phyloP scores from a whole-genome alignment of 2,113 vertebrate species.

The Hippocampus guttulatus region DNA sequence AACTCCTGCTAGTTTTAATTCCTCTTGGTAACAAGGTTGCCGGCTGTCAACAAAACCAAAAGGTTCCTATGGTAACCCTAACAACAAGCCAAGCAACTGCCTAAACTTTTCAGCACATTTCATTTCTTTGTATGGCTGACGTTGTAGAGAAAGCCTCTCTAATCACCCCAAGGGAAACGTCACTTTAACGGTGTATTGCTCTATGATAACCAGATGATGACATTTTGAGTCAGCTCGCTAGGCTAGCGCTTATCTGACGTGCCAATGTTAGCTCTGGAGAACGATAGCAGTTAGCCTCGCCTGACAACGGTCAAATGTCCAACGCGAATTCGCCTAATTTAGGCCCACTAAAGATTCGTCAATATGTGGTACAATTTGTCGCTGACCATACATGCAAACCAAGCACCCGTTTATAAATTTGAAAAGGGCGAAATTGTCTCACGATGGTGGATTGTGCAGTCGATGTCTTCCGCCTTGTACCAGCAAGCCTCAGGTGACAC shows the following conservation, averaged over 20 bases:
- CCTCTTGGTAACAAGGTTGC: background rate
- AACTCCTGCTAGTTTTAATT: background rate
- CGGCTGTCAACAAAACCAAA: background rate
- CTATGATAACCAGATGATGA: background rate
- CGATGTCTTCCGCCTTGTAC: background rate
- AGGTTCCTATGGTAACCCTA: slow-evolving; percentile 1
- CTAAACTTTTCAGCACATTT: background rate
- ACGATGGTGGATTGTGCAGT: slow-evolving; percentile 25
- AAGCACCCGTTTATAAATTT: accelerated
- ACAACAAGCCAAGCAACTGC: background rate
- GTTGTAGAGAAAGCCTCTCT: background rate
- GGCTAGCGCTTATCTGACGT: slow-evolving; percentile 2
- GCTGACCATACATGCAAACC: accelerated
- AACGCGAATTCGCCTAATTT: slow-evolving; percentile 2
- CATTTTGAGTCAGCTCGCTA: background rate
- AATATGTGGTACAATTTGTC: background rate
- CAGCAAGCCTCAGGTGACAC: slow-evolving; percentile 43
- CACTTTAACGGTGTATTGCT: background rate
- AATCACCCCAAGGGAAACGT: background rate
- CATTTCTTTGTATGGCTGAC: background rate
- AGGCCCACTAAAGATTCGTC: background rate
- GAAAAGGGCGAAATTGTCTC: slow-evolving; percentile 20
- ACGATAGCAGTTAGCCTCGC: slow-evolving; percentile 34
- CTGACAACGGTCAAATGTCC: slow-evolving; percentile 60
- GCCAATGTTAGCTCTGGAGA: slow-evolving; percentile 28